phyloP scores from a whole-genome alignment of 2,113 vertebrate species.

The Phalacrocorax aristotelis region DNA sequence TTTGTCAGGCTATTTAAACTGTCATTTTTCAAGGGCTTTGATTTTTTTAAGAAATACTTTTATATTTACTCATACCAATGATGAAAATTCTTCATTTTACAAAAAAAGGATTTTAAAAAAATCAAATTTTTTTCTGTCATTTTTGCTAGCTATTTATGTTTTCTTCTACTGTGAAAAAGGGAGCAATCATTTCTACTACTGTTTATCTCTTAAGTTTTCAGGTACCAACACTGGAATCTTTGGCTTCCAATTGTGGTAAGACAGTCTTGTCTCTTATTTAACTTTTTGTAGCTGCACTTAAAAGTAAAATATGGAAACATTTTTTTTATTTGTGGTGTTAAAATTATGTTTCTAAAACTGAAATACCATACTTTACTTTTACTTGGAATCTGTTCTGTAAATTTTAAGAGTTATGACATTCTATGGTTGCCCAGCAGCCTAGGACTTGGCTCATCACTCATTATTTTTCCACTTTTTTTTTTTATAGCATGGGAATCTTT shows the following conservation, averaged over 20 bases:
- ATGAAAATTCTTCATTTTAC: neutral
- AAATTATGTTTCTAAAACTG: neutral
- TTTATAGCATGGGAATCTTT: neutral
- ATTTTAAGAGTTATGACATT: neutral
- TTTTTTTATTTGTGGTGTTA: neutral
- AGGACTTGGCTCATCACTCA: neutral
- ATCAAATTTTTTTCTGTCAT: neutral
- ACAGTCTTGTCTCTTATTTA: neutral
- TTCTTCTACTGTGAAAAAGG: neutral
- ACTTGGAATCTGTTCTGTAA: neutral
- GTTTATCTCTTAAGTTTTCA: neutral
- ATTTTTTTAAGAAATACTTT: neutral
- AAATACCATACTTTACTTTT: neutral
- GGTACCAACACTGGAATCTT: neutral
- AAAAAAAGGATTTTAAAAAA: neutral
- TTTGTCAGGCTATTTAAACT: neutral
- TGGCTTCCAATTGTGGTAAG: neutral
- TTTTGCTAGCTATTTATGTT: neutral
- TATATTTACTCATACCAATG: neutral
- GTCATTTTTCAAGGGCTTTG: neutral
- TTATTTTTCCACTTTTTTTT: neutral
- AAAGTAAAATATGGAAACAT: neutral
- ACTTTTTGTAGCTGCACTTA: neutral
- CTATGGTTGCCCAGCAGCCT: neutral
- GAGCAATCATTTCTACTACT: neutral